Evolutionary conservation across 2,113 vertebrate genomes (phyloP).

Genomic region (Xiphophorus hellerii): DNA sequence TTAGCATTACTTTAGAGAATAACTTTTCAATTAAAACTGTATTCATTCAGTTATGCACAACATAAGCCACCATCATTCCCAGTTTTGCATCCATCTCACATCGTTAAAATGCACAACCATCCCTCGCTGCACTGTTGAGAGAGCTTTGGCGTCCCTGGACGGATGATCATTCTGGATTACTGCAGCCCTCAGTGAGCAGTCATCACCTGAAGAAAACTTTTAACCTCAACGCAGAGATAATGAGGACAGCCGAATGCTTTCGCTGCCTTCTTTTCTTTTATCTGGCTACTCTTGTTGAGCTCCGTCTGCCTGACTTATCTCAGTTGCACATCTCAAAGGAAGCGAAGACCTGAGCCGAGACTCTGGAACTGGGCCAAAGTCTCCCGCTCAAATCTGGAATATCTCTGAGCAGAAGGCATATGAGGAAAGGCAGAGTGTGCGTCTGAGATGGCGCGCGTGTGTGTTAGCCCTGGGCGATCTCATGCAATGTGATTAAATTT

Average conservation of each 20-base stretch:
- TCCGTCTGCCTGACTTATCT: conserved; percentile 59
- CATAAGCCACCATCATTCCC: neutral
- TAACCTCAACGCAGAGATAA: conserved; percentile 39
- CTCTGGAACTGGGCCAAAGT: conserved; percentile 57
- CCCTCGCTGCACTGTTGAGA: conserved; percentile 4
- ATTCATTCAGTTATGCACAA: neutral
- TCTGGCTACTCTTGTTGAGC: conserved; percentile 53
- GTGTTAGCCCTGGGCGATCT: conserved; percentile 25
- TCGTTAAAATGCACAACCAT: conserved; percentile 1
- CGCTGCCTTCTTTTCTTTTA: conserved; percentile 45
- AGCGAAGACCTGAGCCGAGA: conserved; percentile 38
- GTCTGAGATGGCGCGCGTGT: conserved; percentile 3
- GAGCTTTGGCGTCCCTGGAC: neutral
- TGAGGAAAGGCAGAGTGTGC: conserved; percentile 28
- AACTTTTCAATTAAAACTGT: neutral
- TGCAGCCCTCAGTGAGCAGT: conserved; percentile 20
- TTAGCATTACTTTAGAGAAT: neutral
- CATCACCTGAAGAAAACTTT: conserved; percentile 27
- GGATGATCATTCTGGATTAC: conserved; percentile 23
- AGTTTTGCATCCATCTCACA: neutral
- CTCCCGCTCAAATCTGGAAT: conserved; percentile 54
- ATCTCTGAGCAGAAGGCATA: conserved; percentile 39
- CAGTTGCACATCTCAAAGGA: conserved; percentile 49
- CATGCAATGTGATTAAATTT: conserved; percentile 38
- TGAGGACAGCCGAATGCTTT: conserved; percentile 44